These are phyloP conservation scores for Plutomurus gul DNA, from an alignment of 1,140 invertebrate species.

Conservation along the genomic window DNA sequence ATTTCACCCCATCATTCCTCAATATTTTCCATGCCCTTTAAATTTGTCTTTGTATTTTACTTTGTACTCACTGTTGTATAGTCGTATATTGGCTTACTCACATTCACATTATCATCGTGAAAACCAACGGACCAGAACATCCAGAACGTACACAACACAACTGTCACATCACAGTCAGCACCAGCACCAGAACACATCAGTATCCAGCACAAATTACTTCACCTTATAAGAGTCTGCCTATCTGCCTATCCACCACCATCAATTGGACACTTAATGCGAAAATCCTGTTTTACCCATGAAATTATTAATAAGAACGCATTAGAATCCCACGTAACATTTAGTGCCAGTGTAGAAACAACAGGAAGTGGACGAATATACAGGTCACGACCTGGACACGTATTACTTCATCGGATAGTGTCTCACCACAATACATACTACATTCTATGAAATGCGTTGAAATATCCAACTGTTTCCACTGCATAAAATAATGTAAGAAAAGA, in stretches of 20 bases:
- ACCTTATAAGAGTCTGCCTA: too few relatives aligned
- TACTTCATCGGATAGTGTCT: too few relatives aligned
- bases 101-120: too few relatives aligned
- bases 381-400: too few relatives aligned
- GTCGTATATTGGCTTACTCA: neutral
- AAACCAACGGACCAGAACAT: neutral
- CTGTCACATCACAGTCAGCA: too few relatives aligned
- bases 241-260: neutral
- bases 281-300: neutral
- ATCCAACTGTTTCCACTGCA: too few relatives aligned
- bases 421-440: too few relatives aligned
- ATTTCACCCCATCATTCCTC: neutral
- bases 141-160: neutral
- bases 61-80: neutral
- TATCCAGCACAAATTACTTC: too few relatives aligned
- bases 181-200: too few relatives aligned
- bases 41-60: neutral
- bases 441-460: too few relatives aligned
- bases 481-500: too few relatives aligned
- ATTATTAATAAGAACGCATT: conserved; percentile 7
- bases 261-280: neutral
- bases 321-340: neutral
- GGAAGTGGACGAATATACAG: too few relatives aligned
- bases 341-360: neutral
- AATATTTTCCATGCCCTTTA: conserved; percentile 13